Conservation (phyloP, 2,797 vertebrate species). For the Poeciliopsis turneri region DNA sequence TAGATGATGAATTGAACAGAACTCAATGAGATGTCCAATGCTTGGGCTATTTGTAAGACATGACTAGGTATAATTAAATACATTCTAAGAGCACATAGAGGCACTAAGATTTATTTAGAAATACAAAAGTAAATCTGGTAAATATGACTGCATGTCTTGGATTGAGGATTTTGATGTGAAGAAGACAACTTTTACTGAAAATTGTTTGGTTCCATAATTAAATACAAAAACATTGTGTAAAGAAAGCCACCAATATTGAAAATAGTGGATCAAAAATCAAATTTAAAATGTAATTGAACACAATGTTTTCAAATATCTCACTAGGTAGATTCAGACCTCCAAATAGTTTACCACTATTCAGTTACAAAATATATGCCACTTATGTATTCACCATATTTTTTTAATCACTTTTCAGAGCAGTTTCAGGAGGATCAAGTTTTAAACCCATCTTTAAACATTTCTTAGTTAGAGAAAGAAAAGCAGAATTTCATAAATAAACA, state of each 20-base stretch:
- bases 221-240: background rate
- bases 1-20: background rate
- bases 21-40: background rate
- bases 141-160: background rate
- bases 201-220: background rate
- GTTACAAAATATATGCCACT: constrained; percentile 9
- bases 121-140: background rate
- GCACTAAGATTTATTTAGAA: background rate
- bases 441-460: constrained; percentile 26
- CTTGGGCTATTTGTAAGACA: background rate
- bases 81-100: background rate
- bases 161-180: background rate
- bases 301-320: background rate
- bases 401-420: background rate
- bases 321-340: background rate
- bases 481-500: constrained; percentile 65
- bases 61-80: background rate
- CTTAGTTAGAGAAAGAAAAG: constrained; percentile 37
- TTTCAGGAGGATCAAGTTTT: constrained; percentile 37
- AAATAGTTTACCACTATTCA: constrained; percentile 9
- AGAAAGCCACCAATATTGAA: background rate
- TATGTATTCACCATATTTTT: constrained; percentile 28
- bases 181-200: background rate
- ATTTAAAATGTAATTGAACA: background rate
- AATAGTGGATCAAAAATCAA: background rate